phyloP scores from a whole-genome alignment of 2,797 vertebrate genomes.

The Scolopax bukidnonensis region DNA sequence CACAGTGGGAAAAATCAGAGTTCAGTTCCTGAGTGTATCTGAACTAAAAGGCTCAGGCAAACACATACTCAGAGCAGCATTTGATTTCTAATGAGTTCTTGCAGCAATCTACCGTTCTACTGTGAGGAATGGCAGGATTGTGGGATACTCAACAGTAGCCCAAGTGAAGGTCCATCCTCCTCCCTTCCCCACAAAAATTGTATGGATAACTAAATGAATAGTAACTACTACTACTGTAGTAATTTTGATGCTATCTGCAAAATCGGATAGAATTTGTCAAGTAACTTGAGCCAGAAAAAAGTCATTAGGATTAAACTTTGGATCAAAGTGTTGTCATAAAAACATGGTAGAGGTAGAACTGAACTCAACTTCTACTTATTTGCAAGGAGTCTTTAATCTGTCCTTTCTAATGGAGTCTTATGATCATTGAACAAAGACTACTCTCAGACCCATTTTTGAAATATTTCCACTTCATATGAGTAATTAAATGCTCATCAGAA shows the following conservation, averaged over 20 bases:
- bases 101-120: not conserved
- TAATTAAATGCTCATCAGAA: not conserved
- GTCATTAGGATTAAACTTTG: not conserved
- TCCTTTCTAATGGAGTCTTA: not conserved
- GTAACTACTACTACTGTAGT: not conserved
- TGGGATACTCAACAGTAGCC: not conserved
- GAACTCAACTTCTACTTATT: not conserved
- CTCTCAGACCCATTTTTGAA: not conserved
- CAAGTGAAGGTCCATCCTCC: not conserved
- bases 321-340: not conserved
- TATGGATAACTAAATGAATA: not conserved
- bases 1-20: not conserved
- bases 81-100: not conserved
- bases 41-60: not conserved
- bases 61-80: not conserved
- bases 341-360: not conserved
- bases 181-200: rapidly evolving
- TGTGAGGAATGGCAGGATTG: not conserved
- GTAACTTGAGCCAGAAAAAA: not conserved
- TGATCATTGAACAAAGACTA: not conserved
- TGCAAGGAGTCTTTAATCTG: not conserved
- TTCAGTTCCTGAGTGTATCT: not conserved
- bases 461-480: not conserved
- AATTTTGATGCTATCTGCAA: not conserved
- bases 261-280: not conserved